Conservation (phyloP, 2,113 vertebrate species). For the Rousettus leschenaultii region DNA sequence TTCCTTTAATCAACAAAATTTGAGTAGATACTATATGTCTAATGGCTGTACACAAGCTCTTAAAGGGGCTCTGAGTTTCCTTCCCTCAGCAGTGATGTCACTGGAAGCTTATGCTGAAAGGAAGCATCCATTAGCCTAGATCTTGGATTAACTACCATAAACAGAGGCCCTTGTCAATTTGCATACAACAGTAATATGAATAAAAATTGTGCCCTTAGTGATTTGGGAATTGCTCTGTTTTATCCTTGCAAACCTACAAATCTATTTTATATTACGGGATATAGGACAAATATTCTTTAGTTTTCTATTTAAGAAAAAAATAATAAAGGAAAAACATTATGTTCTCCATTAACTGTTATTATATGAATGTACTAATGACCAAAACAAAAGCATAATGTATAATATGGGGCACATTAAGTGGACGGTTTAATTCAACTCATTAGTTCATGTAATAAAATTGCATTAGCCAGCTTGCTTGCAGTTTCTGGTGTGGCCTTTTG, state of each 20-base stretch:
- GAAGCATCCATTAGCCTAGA: neutral
- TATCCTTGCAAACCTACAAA: neutral
- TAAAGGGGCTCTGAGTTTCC: accelerated
- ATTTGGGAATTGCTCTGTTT: neutral
- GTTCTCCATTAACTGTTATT: neutral
- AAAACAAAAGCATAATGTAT: neutral
- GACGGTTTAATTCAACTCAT: neutral
- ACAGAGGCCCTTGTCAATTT: neutral
- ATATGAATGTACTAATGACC: neutral
- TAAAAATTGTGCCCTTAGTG: neutral
- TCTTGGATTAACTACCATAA: neutral
- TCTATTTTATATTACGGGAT: neutral
- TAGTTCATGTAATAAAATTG: neutral
- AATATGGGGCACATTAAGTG: neutral
- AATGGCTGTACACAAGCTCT: neutral
- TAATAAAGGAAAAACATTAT: neutral
- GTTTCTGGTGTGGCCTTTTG: too few species aligned
- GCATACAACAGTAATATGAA: neutral
- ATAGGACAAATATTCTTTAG: neutral
- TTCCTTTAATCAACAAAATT: neutral
- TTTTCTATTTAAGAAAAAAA: neutral
- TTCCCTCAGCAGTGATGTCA: neutral
- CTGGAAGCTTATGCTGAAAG: neutral
- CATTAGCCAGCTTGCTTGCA: neutral
- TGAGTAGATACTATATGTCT: neutral